Evolutionary conservation across 1,140 invertebrate genomes (phyloP), one percentile per base, ranked within the genome.

Genomic region (Probaryconus sp.): DNA sequence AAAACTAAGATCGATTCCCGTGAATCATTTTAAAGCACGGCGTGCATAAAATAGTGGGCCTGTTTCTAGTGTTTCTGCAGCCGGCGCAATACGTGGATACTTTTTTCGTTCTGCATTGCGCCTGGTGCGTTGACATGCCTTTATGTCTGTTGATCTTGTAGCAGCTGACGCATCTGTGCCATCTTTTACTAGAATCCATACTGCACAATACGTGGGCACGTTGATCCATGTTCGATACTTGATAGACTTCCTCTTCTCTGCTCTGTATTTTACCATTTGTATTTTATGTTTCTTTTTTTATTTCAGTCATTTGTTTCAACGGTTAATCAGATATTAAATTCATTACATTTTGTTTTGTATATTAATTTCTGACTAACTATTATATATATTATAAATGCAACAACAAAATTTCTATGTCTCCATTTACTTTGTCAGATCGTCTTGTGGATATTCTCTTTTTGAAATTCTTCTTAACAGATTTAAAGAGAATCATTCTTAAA

Each of bases 61-160:
- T 63, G 51, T 69, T 75, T 51, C 71, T 68, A 1, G 71, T 51
- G 28, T 75, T 75, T 28, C 42, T n/a, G 16, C 71, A 75, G n/a
- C 64, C 71, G 11, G 64, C 35, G 35, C 71, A 75, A 58, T 45
- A 75, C 0, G 72, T 69, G 2, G 72, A 75, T 7, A 75, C 72
- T 65, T 75, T 75, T 64, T 64, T 64, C 16, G 72, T 75, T 35
- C 72, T 63, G 37, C 72, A 75, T 33, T 75, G 64, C 1, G 72
- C 72, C 31, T 58, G 58, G 26, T 75, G 72, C 14, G 65, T 69
- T n/a, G 60, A 65, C 72, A 75, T 69, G 58, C 58, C 72, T 43
- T 58, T 69, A 21, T 11, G 33, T 60, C 72, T 47, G 60, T 74
- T 74, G 45, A 51, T 55, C 40, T 45, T 58, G 47, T 75, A 75